Conservation (phyloP, 2,113 vertebrate species). For the Cathartes aura region DNA sequence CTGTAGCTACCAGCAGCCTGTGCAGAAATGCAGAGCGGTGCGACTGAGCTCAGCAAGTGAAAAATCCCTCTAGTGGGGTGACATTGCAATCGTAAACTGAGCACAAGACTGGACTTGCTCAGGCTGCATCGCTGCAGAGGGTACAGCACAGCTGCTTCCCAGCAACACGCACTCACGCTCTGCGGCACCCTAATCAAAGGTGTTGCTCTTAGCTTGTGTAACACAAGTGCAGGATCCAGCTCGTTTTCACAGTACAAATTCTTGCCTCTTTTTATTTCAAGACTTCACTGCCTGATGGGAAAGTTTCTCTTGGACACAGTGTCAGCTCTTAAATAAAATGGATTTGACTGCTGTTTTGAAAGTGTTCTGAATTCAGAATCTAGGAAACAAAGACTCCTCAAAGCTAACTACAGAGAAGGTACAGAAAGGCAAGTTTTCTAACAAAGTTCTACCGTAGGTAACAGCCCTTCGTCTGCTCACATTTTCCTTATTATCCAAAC, state of each 20-base stretch:
- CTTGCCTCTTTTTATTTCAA: background rate
- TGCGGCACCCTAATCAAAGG: background rate
- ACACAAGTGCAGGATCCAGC: background rate
- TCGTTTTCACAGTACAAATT: background rate
- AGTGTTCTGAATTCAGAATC: background rate
- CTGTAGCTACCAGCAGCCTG: background rate
- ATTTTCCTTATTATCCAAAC: background rate
- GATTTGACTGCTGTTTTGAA: background rate
- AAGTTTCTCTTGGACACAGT: background rate
- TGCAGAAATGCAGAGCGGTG: background rate
- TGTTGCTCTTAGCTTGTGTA: background rate
- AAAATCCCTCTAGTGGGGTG: constrained; percentile 54
- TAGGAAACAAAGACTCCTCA: background rate
- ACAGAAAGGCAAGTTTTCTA: background rate
- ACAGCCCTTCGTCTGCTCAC: background rate
- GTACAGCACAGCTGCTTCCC: background rate
- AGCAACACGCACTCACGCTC: accelerated
- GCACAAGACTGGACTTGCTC: background rate
- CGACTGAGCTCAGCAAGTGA: background rate
- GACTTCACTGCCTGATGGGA: background rate
- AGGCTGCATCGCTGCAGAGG: background rate
- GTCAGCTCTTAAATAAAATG: background rate
- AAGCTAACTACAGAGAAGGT: background rate
- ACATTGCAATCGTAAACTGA: background rate
- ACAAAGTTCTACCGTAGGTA: background rate